phyloP scores from a whole-genome alignment of 2,113 vertebrate species.

The Lampris megalopsis region DNA sequence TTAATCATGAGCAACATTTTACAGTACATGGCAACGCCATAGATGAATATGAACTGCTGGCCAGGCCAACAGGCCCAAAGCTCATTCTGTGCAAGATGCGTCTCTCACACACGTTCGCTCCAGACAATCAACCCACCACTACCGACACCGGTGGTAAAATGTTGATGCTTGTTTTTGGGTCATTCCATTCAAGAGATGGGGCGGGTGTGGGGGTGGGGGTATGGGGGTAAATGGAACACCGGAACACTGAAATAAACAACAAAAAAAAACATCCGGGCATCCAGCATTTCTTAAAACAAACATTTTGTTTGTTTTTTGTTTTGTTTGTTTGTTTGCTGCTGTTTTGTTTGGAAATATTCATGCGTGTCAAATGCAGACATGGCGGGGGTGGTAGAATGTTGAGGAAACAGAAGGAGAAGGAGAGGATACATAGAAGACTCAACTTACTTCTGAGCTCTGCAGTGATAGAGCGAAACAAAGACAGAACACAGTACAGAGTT shows the following conservation, averaged over 20 bases:
- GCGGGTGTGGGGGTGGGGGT: conserved; percentile 40
- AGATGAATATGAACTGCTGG: conserved; percentile 68
- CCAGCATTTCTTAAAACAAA: conserved; percentile 49
- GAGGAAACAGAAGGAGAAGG: conserved; percentile 75
- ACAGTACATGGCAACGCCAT: conserved; percentile 46
- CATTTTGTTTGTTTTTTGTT: conserved; percentile 30
- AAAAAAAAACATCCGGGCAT: conserved; percentile 68
- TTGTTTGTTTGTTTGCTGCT: neutral
- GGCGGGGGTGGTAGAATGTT: conserved; percentile 70
- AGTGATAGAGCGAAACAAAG: conserved; percentile 86
- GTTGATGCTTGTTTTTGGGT: conserved; percentile 62
- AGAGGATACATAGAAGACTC: conserved; percentile 82
- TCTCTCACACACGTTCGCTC: conserved; percentile 63
- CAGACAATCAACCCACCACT: conserved; percentile 57
- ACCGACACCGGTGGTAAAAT: conserved; percentile 61
- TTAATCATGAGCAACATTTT: conserved; percentile 71
- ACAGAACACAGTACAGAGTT: conserved; percentile 89
- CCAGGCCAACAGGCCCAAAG: conserved; percentile 68
- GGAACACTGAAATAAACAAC: conserved; percentile 62
- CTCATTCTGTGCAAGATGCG: conserved; percentile 72
- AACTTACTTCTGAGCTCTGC: conserved; percentile 96
- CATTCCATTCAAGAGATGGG: conserved; percentile 68
- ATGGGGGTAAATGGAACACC: conserved; percentile 65
- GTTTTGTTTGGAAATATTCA: conserved; percentile 49
- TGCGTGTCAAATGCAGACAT: conserved; percentile 83